Conservation (phyloP, 2,888 invertebrate genomes). For the Ochlodes sylvanus region DNA sequence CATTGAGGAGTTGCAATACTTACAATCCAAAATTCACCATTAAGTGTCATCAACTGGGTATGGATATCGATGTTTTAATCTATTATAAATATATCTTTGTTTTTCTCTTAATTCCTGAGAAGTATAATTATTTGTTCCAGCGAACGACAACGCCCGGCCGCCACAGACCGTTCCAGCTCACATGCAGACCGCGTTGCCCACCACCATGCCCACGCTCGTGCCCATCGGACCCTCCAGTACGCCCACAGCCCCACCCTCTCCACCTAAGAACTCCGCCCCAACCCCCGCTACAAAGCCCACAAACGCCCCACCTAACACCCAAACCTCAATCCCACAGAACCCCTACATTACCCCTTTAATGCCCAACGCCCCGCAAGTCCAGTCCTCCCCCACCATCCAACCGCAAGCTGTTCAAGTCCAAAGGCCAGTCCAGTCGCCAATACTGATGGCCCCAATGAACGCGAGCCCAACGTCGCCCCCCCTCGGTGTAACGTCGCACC, state of each 20-base stretch:
- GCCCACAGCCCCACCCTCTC: constrained; percentile 44
- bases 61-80: too few relatives aligned
- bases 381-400: constrained; percentile 14
- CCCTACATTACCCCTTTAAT: neutral
- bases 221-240: constrained; percentile 60
- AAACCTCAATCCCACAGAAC: constrained; percentile 16
- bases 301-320: constrained; percentile 24
- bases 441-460: constrained; percentile 51
- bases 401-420: constrained; percentile 46
- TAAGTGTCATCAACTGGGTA: too few relatives aligned
- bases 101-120: too few relatives aligned
- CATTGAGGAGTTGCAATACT: too few relatives aligned
- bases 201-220: constrained; percentile 63
- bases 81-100: too few relatives aligned
- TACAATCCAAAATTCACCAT: too few relatives aligned
- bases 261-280: constrained; percentile 43
- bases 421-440: constrained; percentile 49
- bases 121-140: constrained; percentile 53
- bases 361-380: constrained; percentile 21
- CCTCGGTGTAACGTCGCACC: constrained; percentile 16
- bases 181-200: constrained; percentile 62
- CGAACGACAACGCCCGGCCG: constrained; percentile 63
- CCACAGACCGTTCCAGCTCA: constrained; percentile 55
- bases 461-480: constrained; percentile 55
- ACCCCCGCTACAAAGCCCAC: constrained; percentile 46